phyloP scores from a whole-genome alignment of 2,113 vertebrate species.

The Callopanchax toddi region DNA sequence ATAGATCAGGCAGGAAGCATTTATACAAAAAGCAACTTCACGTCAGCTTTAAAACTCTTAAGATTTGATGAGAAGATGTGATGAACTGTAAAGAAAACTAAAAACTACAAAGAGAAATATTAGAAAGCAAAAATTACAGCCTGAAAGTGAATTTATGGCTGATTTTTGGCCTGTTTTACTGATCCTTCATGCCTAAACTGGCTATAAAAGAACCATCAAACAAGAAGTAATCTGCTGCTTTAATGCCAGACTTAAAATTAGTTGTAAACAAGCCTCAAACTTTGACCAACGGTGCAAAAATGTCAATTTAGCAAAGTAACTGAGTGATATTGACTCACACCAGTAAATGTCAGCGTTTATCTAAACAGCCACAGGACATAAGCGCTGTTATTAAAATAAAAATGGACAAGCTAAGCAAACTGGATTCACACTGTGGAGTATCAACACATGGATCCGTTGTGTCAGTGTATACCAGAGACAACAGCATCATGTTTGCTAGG shows the following conservation, averaged over 20 bases:
- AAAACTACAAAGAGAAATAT: neutral
- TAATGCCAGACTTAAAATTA: too few relatives aligned
- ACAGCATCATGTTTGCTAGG: conserved; percentile 60
- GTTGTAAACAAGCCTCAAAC: neutral
- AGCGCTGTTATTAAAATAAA: neutral
- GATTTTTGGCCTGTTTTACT: too few relatives aligned
- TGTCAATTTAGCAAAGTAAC: conserved; percentile 7
- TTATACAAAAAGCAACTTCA: too few relatives aligned
- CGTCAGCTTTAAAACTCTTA: too few relatives aligned
- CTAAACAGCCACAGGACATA: conserved; percentile 40
- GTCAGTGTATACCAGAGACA: conserved; percentile 57
- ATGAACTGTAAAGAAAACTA: neutral
- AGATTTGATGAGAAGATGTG: neutral
- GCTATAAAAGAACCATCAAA: too few relatives aligned
- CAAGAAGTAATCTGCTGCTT: too few relatives aligned
- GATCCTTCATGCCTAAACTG: too few relatives aligned
- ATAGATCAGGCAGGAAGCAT: too few relatives aligned
- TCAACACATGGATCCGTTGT: conserved; percentile 50
- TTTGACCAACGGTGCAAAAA: conserved; percentile 10
- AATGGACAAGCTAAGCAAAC: conserved; percentile 11
- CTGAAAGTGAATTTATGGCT: neutral
- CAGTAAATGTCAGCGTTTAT: conserved; percentile 34
- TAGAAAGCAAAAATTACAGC: neutral
- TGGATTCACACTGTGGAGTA: conserved; percentile 30
- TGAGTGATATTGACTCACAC: neutral